Evolutionary conservation across 2,888 invertebrate genomes (phyloP).

Genomic region (Oxystoma pomonae): DNA sequence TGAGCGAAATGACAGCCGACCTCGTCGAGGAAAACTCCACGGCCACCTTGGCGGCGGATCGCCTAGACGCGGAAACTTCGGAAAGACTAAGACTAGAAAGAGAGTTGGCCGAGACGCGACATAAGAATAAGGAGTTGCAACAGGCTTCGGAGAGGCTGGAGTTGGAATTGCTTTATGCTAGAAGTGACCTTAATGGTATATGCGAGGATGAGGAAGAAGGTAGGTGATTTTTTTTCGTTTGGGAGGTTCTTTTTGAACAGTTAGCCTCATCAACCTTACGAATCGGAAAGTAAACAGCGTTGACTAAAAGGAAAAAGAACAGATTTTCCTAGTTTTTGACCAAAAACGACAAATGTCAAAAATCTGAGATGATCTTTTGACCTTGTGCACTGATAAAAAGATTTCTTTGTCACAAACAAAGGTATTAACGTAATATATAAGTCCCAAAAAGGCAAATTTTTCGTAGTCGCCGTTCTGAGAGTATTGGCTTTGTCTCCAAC

Average conservation of each 20-base stretch:
- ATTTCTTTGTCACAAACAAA: no score
- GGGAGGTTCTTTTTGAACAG: background rate
- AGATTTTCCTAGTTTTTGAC: no score
- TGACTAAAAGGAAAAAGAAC: no score
- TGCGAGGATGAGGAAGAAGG: constrained; percentile 67
- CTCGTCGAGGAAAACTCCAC: constrained; percentile 90
- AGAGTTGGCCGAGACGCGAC: constrained; percentile 78
- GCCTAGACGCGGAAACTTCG: constrained; percentile 85
- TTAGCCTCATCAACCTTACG: no score
- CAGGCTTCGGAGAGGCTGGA: constrained; percentile 76
- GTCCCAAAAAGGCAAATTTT: no score
- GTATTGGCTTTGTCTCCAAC: no score
- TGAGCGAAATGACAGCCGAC: constrained; percentile 90
- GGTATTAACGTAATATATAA: no score
- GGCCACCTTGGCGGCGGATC: constrained; percentile 81
- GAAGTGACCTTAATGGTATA: constrained; percentile 61
- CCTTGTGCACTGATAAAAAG: no score
- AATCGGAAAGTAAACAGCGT: no score
- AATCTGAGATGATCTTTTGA: no score
- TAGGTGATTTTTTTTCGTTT: constrained; percentile 18
- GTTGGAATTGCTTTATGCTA: constrained; percentile 82
- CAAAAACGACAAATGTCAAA: no score
- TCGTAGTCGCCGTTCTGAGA: no score
- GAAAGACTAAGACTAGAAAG: constrained; percentile 83
- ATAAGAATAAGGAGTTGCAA: constrained; percentile 70